These are phyloP conservation scores for Hippolais icterina DNA, from an alignment of 2,113 vertebrate genomes.

Conservation along the genomic window DNA sequence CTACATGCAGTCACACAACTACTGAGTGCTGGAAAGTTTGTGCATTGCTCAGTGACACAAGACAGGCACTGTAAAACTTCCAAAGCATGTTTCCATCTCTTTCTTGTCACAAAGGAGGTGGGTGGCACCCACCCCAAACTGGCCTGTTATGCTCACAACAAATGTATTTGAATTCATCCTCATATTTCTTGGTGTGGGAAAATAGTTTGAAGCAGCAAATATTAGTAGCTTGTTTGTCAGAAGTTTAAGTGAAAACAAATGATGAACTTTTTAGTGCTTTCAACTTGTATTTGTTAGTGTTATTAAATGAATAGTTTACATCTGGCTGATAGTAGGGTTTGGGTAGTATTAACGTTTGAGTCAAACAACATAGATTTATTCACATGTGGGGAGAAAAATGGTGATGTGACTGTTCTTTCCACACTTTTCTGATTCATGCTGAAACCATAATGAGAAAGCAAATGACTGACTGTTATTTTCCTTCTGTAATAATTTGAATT, in stretches of 20 bases:
- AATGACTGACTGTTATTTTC: neutral
- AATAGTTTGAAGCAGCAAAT: neutral
- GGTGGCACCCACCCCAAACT: constrained; percentile 71
- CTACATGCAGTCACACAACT: neutral
- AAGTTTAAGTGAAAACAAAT: neutral
- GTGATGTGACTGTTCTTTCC: neutral
- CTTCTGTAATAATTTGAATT: neutral
- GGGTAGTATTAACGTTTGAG: neutral
- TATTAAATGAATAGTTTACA: neutral
- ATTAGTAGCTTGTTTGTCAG: neutral
- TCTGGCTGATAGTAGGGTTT: neutral
- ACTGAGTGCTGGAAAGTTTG: constrained; percentile 63
- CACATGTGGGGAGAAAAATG: neutral
- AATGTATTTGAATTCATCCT: constrained; percentile 33
- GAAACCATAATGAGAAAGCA: neutral
- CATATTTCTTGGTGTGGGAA: neutral
- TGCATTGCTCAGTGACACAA: constrained; percentile 51
- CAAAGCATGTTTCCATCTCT: constrained; percentile 69
- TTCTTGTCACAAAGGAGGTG: constrained; percentile 70
- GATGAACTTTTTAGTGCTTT: neutral
- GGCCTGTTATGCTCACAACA: constrained; percentile 66
- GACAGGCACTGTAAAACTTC: constrained; percentile 74
- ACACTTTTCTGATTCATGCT: neutral
- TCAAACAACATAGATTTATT: neutral
- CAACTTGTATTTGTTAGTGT: neutral